These are phyloP conservation scores for Nothoprocta pentlandii DNA, from an alignment of 2,113 vertebrate genomes.

Conservation along the genomic window DNA sequence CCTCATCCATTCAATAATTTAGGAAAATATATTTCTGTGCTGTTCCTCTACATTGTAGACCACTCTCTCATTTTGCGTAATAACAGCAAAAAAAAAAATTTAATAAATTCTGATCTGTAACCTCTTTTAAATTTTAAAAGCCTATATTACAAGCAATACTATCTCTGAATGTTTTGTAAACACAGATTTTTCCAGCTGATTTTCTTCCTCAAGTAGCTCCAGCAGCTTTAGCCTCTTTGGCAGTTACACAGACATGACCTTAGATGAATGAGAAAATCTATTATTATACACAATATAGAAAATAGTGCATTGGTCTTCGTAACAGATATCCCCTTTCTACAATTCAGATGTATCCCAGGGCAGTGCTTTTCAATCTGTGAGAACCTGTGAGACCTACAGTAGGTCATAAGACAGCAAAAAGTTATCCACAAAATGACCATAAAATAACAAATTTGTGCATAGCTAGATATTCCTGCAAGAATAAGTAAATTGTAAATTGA, in stretches of 20 bases:
- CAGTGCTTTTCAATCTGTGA: background rate
- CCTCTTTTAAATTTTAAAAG: background rate
- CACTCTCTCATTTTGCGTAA: background rate
- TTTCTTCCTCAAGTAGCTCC: background rate
- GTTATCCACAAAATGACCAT: background rate
- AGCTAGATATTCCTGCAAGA: background rate
- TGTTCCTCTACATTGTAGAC: background rate
- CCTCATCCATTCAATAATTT: background rate
- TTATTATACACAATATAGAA: background rate
- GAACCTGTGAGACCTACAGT: background rate
- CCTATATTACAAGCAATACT: background rate
- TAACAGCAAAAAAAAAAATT: background rate
- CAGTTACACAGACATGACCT: background rate
- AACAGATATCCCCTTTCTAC: background rate
- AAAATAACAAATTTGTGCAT: background rate
- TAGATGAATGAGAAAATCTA: background rate
- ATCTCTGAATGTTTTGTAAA: background rate
- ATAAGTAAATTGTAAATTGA: fast-evolving
- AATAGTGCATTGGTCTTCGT: background rate
- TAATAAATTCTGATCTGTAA: background rate
- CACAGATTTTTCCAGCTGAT: background rate
- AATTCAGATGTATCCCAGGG: background rate
- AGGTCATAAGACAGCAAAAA: background rate
- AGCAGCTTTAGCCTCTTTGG: background rate
- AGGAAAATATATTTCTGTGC: background rate